Percentiles rank a stretch among this genome's conserved stretches.
Conservation (phyloP, 2,113 vertebrate genomes). For the Anhinga rufa region DNA sequence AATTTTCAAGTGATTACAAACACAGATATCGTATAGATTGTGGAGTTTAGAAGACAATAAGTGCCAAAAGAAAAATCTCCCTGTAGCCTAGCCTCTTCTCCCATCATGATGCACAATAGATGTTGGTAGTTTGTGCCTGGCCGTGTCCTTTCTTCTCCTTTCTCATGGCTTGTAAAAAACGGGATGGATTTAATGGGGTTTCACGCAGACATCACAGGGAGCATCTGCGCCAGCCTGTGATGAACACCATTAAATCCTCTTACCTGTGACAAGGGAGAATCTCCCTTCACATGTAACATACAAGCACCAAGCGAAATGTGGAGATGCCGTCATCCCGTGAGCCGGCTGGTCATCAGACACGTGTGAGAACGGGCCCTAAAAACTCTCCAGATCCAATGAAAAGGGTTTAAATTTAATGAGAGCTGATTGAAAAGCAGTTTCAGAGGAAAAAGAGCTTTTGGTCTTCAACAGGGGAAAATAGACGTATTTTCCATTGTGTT, state of each 20-base stretch:
- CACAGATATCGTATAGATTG: constrained; percentile 58
- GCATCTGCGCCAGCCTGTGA: background rate
- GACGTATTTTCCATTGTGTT: rapidly evolving
- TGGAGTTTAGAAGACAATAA: constrained; percentile 46
- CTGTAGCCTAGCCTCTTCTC: background rate
- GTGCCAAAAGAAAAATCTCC: constrained; percentile 5
- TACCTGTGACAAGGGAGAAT: background rate
- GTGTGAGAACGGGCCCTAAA: rapidly evolving
- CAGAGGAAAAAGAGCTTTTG: background rate
- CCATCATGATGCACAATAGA: background rate
- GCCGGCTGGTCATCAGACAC: background rate
- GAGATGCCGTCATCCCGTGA: background rate
- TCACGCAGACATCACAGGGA: background rate
- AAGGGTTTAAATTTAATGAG: background rate
- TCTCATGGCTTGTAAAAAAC: background rate
- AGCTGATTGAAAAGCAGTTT: background rate
- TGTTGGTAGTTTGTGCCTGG: background rate
- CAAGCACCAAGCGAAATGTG: background rate
- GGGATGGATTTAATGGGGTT: constrained; percentile 3
- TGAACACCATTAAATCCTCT: background rate
- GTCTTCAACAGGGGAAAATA: background rate
- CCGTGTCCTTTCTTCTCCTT: background rate
- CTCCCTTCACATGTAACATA: background rate
- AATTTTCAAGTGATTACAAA: constrained; percentile 74
- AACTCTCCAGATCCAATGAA: background rate